Evolutionary conservation across 2,797 vertebrate genomes (phyloP).

Genomic region (Lepilemur ruficaudatus): DNA sequence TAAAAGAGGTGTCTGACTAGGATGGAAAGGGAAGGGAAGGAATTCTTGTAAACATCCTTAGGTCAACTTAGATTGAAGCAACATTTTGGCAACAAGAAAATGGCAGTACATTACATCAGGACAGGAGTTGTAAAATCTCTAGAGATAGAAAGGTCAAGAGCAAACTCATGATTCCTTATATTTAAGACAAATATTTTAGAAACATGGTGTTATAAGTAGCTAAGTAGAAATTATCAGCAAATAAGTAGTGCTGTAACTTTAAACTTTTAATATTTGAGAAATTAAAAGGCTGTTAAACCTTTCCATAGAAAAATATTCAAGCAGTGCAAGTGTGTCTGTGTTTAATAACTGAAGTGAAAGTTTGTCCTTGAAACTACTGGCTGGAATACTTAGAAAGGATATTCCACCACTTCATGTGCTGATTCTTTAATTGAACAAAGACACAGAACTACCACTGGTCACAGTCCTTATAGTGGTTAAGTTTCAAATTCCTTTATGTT

Average conservation of each 20-base stretch:
- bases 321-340: background rate
- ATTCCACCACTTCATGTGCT: background rate
- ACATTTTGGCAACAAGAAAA: constrained; percentile 16
- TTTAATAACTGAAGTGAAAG: background rate
- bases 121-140: background rate
- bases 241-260: background rate
- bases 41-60: constrained; percentile 53
- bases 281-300: background rate
- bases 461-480: background rate
- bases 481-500: constrained; percentile 14
- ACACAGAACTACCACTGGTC: background rate
- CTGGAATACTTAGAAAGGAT: background rate
- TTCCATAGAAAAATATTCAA: background rate
- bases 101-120: background rate
- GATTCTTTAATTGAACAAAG: background rate
- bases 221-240: background rate
- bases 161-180: background rate
- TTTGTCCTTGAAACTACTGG: background rate
- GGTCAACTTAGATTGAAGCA: constrained; percentile 26
- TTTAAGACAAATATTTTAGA: background rate
- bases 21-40: constrained; percentile 4
- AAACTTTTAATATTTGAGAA: background rate
- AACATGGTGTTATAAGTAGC: background rate
- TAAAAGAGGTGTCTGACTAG: constrained; percentile 49
- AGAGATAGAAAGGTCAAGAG: background rate